Evolutionary conservation across 2,888 invertebrate species (phyloP), one percentile per base, ranked within the genome.

Genomic region (Nephrocerus scutellatus): DNA sequence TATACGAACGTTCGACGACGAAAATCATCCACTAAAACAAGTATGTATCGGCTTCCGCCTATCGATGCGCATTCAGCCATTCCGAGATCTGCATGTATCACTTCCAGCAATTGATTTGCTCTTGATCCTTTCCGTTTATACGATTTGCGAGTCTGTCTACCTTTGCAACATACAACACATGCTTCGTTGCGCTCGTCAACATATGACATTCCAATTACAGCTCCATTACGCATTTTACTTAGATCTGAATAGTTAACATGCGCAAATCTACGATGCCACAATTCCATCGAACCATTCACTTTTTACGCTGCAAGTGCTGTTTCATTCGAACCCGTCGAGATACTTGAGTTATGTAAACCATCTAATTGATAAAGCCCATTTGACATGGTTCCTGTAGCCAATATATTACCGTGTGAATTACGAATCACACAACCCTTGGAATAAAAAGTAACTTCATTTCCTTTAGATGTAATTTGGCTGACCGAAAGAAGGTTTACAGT

Each of bases 401-500:
- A 32, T 20, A 40, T 18, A 29, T 12, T 31, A 31, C 28, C 25
- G 14, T 30, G 15, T 20, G 13, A 9, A 18, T 36, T 13, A 20
- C 33, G 14, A 33, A 43, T 22, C 19, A 10, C 12, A 20, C 30
- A 37, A 16, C 37, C 19, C 3, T 19, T 13, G 9, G 8, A 9
- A 9, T 9, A 4, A 23, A 37, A 37, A 14, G 5, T 30, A 8
- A 37, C 37, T 9, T 4, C 15, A 4, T 39, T 13, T 7, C 33
- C 21, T 20, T 33, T 14, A 39, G 34, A 16, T 16, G 36, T 37
- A 5, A 46, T 43, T 30, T 39, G 34, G 19, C 44, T 42, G 6
- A 49, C 48, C 15, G 48, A 49, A 9, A 50, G 30, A 30, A 52
- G 43, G 30, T 51, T 51, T 14, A 31, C 30, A 10, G 37, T 23